phyloP scores from a whole-genome alignment of 2,888 invertebrate species.

The Mythimna loreyi region DNA sequence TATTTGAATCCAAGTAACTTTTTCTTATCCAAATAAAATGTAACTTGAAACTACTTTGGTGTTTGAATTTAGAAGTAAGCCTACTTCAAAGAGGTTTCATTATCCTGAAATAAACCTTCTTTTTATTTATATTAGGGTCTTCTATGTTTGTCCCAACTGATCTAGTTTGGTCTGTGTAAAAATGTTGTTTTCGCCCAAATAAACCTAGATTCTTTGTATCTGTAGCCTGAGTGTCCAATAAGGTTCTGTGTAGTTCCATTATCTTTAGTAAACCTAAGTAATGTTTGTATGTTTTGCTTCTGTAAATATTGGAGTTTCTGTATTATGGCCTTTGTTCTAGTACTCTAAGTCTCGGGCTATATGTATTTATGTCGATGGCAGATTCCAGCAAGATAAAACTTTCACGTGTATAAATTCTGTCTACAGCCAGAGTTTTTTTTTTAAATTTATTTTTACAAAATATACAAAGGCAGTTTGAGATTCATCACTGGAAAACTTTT shows the following conservation, averaged over 20 bases:
- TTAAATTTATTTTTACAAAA: not conserved
- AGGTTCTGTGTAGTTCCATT: slow-evolving; percentile 27
- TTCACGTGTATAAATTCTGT: not conserved
- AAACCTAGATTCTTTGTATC: slow-evolving; percentile 21
- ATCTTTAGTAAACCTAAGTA: slow-evolving; percentile 5
- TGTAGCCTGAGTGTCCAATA: slow-evolving; percentile 12
- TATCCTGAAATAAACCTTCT: slow-evolving; percentile 20
- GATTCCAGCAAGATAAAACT: not conserved
- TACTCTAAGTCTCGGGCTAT: not conserved
- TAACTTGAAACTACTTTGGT: slow-evolving; percentile 9
- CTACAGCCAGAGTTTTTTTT: not conserved
- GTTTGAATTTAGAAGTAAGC: slow-evolving; percentile 33
- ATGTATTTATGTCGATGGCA: not conserved
- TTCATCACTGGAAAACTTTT: not conserved
- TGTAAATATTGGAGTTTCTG: not conserved
- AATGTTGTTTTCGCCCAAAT: slow-evolving; percentile 23
- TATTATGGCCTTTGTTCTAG: slow-evolving; percentile 6
- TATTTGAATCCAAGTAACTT: not conserved
- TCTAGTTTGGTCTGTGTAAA: slow-evolving; percentile 29
- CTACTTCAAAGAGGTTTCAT: slow-evolving; percentile 38
- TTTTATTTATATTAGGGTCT: slow-evolving; percentile 38
- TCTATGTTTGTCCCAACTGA: slow-evolving; percentile 31
- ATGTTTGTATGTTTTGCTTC: slow-evolving; percentile 20
- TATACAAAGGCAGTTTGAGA: not conserved
- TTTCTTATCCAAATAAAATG: slow-evolving; percentile 3